phyloP scores from a whole-genome alignment of 2,888 invertebrate species.

The Autographa pulchrina region DNA sequence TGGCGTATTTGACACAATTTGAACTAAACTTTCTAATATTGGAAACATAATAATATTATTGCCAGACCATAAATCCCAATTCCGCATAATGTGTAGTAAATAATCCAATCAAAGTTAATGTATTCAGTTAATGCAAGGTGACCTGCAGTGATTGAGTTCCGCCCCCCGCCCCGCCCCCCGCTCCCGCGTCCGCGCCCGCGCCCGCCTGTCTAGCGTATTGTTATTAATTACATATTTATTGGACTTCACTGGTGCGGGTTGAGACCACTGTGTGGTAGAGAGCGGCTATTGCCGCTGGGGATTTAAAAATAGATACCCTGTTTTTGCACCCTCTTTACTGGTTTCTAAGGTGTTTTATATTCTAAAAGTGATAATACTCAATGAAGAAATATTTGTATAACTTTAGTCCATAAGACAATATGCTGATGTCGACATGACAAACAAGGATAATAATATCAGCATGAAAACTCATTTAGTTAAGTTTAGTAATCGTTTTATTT shows the following conservation, averaged over 20 bases:
- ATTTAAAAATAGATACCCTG: too few species aligned
- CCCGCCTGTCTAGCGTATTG: conserved; percentile 40
- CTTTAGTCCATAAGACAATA: neutral
- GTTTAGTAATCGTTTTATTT: neutral
- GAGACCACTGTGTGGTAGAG: neutral
- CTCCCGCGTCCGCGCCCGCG: conserved; percentile 3
- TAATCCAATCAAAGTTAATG: conserved; percentile 19
- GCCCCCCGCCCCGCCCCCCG: conserved; percentile 13
- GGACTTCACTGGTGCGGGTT: conserved; percentile 24
- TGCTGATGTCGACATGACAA: neutral
- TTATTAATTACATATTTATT: conserved; percentile 58
- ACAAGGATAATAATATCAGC: neutral
- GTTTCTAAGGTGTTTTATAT: too few species aligned
- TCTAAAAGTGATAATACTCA: too few species aligned
- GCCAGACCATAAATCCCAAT: conserved; percentile 40
- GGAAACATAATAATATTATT: conserved; percentile 20
- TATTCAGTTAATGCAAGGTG: conserved; percentile 39
- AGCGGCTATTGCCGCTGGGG: conserved; percentile 19
- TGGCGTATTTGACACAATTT: neutral
- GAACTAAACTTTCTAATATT: neutral
- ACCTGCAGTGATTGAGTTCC: conserved; percentile 52
- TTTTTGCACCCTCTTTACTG: too few species aligned
- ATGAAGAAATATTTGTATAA: too few species aligned
- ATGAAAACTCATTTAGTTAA: neutral
- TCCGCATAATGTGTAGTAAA: conserved; percentile 4